phyloP scores from a whole-genome alignment of 2,113 vertebrate species.

The Arvicanthis niloticus region DNA sequence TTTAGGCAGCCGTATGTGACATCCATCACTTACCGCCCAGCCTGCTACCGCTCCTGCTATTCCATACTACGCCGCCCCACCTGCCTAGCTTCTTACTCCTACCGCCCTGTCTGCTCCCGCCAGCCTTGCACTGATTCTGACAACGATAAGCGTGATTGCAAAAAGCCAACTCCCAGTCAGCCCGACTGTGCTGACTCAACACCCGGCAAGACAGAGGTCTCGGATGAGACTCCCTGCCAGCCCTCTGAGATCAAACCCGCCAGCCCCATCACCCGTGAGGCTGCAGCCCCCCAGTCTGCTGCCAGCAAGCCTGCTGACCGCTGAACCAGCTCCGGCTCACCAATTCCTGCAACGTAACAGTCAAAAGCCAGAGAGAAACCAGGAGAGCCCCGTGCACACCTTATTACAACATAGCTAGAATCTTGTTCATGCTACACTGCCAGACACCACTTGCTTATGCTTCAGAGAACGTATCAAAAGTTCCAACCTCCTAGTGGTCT shows the following conservation, averaged over 20 bases:
- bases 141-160: conserved; percentile 13
- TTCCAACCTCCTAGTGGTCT: background rate
- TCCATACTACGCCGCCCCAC: conserved; percentile 71
- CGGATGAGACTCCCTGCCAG: conserved; percentile 50
- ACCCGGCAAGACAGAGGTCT: conserved; percentile 42
- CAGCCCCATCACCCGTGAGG: conserved; percentile 41
- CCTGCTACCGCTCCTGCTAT: conserved; percentile 74
- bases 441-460: background rate
- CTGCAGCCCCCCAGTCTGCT: background rate
- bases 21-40: conserved; percentile 75
- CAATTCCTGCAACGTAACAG: background rate
- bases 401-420: conserved; percentile 3
- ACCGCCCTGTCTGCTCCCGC: conserved; percentile 55
- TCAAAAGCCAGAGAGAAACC: background rate
- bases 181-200: conserved; percentile 26
- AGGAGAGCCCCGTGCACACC: background rate
- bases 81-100: conserved; percentile 69
- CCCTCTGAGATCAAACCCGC: conserved; percentile 40
- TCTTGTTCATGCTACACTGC: background rate
- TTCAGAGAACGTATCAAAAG: conserved; percentile 29
- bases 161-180: conserved; percentile 64
- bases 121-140: background rate
- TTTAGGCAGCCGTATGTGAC: conserved; percentile 69
- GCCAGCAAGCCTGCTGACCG: conserved; percentile 29
- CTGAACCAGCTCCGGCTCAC: background rate